These are phyloP conservation scores for Drosophila mettleri DNA, from an alignment of 2,888 invertebrate species.

Conservation along the genomic window DNA sequence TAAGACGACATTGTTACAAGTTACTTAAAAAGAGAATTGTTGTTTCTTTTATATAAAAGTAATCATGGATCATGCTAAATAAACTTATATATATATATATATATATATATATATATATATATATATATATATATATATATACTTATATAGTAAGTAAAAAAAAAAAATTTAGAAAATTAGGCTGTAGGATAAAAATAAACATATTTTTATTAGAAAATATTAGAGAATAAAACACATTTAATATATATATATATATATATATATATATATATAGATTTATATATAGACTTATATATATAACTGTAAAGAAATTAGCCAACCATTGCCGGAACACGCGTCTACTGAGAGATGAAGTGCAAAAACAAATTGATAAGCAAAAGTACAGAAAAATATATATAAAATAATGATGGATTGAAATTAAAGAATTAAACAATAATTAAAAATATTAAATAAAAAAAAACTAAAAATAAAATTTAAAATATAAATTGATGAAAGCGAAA, in stretches of 20 bases:
- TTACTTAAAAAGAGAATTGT: constrained; percentile 58
- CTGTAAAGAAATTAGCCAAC: constrained; percentile 71
- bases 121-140: constrained; percentile 23
- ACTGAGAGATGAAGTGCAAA: constrained; percentile 42
- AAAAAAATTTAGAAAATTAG: constrained; percentile 46
- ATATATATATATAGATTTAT: background rate
- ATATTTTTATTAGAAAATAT: constrained; percentile 57
- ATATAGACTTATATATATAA: constrained; percentile 16
- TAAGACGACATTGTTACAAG: constrained; percentile 63
- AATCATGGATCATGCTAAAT: constrained; percentile 47
- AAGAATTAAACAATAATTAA: constrained; percentile 47
- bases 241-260: constrained; percentile 29
- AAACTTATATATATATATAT: constrained; percentile 40
- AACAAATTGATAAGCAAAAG: background rate
- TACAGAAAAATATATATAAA: constrained; percentile 18
- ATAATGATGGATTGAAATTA: constrained; percentile 37
- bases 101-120: constrained; percentile 2
- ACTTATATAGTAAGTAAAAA: constrained; percentile 12
- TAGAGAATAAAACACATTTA: constrained; percentile 33
- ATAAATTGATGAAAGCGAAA: constrained; percentile 62
- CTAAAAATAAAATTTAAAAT: constrained; percentile 31
- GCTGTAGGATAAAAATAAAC: constrained; percentile 52
- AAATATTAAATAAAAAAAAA: constrained; percentile 10
- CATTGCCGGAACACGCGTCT: constrained; percentile 73
- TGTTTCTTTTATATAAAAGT: constrained; percentile 65